Conservation (phyloP, 2,888 invertebrate genomes). For the Aethes cnicana region DNA sequence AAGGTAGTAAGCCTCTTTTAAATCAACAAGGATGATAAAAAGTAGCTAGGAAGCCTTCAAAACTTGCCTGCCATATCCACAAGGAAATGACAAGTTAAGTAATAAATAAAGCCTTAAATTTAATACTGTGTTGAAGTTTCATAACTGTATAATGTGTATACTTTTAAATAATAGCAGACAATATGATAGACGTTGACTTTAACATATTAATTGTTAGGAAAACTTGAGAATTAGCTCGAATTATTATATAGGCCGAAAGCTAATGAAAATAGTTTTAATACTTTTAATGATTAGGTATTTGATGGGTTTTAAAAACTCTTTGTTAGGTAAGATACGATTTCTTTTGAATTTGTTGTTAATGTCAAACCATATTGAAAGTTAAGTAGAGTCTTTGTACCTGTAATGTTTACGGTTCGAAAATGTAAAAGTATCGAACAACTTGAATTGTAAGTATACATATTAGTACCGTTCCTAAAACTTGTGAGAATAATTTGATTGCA, state of each 20-base stretch:
- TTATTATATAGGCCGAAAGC: conserved; percentile 1
- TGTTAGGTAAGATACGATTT: conserved; percentile 4
- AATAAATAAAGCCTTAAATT: too few relatives aligned
- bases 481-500: too few relatives aligned
- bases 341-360: conserved; percentile 2
- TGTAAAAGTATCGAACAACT: neutral
- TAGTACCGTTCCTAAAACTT: too few relatives aligned
- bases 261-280: conserved; percentile 4
- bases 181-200: conserved; percentile 15
- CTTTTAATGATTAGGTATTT: neutral
- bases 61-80: too few relatives aligned
- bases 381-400: conserved; percentile 30
- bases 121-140: too few relatives aligned
- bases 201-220: conserved; percentile 1
- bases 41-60: too few relatives aligned
- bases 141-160: neutral
- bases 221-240: conserved; percentile 8
- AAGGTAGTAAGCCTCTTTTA: too few relatives aligned
- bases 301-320: conserved; percentile 20
- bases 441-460: too few relatives aligned
- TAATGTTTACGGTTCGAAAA: conserved; percentile 5
- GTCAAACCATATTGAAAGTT: conserved; percentile 1
- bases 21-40: too few relatives aligned
- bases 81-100: too few relatives aligned
- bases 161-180: conserved; percentile 8